These are phyloP conservation scores for Cryptocephalus primarius DNA, from an alignment of 2,888 invertebrate genomes.

Conservation along the genomic window DNA sequence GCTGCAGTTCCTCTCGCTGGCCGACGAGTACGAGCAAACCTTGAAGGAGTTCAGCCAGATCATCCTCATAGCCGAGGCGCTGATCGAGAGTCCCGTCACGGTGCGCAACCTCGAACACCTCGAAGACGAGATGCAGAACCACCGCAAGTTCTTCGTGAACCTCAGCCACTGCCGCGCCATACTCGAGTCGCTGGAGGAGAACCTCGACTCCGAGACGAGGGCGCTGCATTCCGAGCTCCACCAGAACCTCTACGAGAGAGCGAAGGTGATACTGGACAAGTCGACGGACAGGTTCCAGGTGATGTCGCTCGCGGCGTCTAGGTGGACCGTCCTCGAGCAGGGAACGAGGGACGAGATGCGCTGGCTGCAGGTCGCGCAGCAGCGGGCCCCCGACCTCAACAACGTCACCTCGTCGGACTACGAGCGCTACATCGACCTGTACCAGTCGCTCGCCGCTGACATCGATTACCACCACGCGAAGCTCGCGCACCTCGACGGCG, in stretches of 20 bases:
- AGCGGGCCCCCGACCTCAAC: constrained; percentile 69
- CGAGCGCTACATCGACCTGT: constrained; percentile 73
- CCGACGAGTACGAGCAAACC: constrained; percentile 82
- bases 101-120: constrained; percentile 66
- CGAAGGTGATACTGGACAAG: constrained; percentile 65
- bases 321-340: constrained; percentile 71
- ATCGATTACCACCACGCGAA: constrained; percentile 72
- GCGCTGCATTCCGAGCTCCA: constrained; percentile 62
- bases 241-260: constrained; percentile 64
- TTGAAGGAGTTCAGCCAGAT: constrained; percentile 79
- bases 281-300: constrained; percentile 73
- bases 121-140: constrained; percentile 84
- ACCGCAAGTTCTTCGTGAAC: constrained; percentile 80
- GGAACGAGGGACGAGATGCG: constrained; percentile 73
- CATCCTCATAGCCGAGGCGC: constrained; percentile 70
- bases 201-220: constrained; percentile 70
- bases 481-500: constrained; percentile 58
- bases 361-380: constrained; percentile 76
- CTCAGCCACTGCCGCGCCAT: constrained; percentile 79
- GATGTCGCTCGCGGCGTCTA: constrained; percentile 74
- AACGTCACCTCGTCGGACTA: constrained; percentile 75
- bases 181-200: constrained; percentile 74
- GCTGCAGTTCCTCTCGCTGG: constrained; percentile 60
- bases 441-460: constrained; percentile 69
- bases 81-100: constrained; percentile 66